These are phyloP conservation scores for Drosophila anceps DNA, from an alignment of 2,888 invertebrate species.

Conservation along the genomic window DNA sequence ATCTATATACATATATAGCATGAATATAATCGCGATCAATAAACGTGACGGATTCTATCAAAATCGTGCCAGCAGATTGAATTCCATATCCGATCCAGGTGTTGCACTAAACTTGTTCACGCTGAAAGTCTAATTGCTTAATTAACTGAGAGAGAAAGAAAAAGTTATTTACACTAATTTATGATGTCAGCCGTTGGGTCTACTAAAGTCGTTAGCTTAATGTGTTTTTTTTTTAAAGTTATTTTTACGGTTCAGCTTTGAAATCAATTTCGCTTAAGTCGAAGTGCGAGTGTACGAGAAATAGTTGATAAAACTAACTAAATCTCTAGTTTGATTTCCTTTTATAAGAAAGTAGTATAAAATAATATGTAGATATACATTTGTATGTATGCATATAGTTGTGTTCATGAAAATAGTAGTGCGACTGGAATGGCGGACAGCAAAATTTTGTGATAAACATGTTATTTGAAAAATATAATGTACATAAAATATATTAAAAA, in stretches of 20 bases:
- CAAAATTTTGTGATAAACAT: no score
- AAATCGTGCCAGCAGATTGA: background rate
- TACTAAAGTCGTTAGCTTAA: constrained; percentile 13
- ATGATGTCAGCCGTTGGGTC: constrained; percentile 38
- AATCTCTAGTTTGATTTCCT: background rate
- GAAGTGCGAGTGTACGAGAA: background rate
- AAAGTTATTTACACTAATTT: constrained; percentile 59
- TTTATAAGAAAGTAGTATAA: no score
- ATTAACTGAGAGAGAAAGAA: constrained; percentile 15
- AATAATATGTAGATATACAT: no score
- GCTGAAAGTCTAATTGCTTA: constrained; percentile 25
- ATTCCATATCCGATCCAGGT: constrained; percentile 47
- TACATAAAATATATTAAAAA: no score
- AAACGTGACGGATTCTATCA: constrained; percentile 11
- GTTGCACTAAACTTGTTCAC: constrained; percentile 45
- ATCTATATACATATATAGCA: background rate
- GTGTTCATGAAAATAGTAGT: no score
- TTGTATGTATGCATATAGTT: no score
- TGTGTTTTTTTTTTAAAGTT: background rate
- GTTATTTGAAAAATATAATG: no score
- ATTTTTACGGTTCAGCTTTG: background rate
- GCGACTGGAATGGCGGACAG: no score
- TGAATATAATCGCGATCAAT: background rate
- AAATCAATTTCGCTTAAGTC: background rate
- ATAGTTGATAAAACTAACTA: background rate